Base-by-base conservation (phyloP, 2,888 invertebrate genomes). In the Eupithecia insigniata region DNA sequence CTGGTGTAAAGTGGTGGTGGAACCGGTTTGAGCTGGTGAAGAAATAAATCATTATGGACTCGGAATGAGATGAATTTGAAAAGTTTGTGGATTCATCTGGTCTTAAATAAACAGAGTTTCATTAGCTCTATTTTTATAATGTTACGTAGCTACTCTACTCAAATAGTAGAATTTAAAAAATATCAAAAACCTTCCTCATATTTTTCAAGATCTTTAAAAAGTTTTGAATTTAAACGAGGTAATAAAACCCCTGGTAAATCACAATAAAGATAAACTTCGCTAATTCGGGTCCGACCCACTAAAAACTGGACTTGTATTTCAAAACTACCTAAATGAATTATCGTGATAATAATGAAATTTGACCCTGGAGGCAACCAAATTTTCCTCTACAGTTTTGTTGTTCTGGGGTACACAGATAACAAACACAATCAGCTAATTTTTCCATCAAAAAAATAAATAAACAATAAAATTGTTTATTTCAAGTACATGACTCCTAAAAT, bases 1-100 rank as follows among this genome's bases (percentile, higher is more conserved):
- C 22, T 85, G 84, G 75, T 88, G 79, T 0, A 91, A 83, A 0
- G 89, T 87, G 0, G 85, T 85, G 0, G 76, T 36, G 0, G 90
- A 87, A 69, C 78, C 82, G 60, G 60, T 86, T 79, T 89, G 90
- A 26, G 84, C 91, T 91, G 81, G 3, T 80, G 34, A 22, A 65
- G 65, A 46, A 51, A 64, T n/a, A 60, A 46, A 62, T 66, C 32
- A 32, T 32, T 32, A 32, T 32, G 32, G 32, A 5, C 5, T 32
- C n/a, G n/a, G n/a, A n/a, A n/a, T n/a, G n/a, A n/a, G n/a, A n/a
- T n/a, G n/a, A n/a, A n/a, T n/a, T n/a, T n/a, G n/a, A n/a, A n/a
- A n/a, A n/a, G n/a, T n/a, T n/a, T n/a, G n/a, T n/a, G n/a, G n/a
- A n/a, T 32, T 32, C 5, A 34, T 34, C 36, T 6, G 18, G 43